Evolutionary conservation across 2,797 vertebrate species (phyloP).

Genomic region (Karalla daura): DNA sequence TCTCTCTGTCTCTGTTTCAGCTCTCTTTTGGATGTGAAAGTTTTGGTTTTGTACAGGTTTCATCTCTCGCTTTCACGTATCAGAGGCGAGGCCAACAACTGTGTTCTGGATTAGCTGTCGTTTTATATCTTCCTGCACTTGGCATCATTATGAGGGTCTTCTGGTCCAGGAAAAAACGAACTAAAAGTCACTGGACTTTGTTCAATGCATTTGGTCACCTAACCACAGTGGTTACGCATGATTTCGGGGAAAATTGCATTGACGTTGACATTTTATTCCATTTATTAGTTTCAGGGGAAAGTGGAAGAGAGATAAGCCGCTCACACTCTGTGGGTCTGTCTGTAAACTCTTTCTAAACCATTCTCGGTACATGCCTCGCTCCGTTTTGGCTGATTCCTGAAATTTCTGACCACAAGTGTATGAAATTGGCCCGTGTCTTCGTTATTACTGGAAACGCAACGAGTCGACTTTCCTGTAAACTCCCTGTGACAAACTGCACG

Average conservation of each 20-base stretch:
- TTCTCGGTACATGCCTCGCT: background rate
- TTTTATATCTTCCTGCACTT: too few species aligned
- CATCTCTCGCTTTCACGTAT: conserved; percentile 67
- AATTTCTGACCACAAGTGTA: background rate
- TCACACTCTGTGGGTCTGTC: conserved; percentile 21
- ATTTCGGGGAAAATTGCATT: too few species aligned
- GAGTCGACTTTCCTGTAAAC: background rate
- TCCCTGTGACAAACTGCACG: background rate
- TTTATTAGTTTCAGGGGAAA: conserved; percentile 35
- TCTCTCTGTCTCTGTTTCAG: conserved; percentile 68
- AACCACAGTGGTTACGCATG: too few species aligned
- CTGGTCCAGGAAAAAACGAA: too few species aligned
- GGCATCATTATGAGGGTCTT: too few species aligned
- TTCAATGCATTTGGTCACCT: too few species aligned
- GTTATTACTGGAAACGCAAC: background rate
- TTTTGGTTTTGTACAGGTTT: conserved; percentile 57
- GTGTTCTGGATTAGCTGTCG: conserved; percentile 11
- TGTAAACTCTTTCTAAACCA: conserved; percentile 18
- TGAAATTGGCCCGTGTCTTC: background rate
- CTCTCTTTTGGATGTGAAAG: conserved; percentile 67
- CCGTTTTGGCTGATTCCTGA: conserved; percentile 13
- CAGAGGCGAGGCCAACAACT: background rate
- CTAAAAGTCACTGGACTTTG: too few species aligned
- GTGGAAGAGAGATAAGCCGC: conserved; percentile 35
- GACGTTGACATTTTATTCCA: background rate